phyloP scores from a whole-genome alignment of 2,888 invertebrate genomes.

The Epirrhoe alternata region DNA sequence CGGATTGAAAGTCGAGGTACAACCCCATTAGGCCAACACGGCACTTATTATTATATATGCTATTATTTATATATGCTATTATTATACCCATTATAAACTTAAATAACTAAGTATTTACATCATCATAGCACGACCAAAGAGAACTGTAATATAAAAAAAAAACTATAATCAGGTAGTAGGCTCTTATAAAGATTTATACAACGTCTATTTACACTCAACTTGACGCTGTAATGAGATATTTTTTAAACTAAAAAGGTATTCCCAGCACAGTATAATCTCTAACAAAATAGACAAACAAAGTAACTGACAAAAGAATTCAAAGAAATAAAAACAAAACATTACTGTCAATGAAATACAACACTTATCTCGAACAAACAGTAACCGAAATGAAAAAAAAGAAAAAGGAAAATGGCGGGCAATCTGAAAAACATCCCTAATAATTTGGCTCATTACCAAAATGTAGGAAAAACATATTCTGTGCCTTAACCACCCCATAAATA shows the following conservation, averaged over 20 bases:
- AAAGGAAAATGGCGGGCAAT: conserved; percentile 63
- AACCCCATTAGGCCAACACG: no score
- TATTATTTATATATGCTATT: no score
- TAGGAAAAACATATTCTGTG: conserved; percentile 81
- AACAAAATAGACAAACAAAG: conserved; percentile 21
- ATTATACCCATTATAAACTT: no score
- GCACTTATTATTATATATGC: no score
- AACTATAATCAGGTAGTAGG: no score
- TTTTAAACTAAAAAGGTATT: background rate
- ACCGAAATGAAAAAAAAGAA: conserved; percentile 46
- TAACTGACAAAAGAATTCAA: conserved; percentile 16
- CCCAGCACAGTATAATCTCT: background rate
- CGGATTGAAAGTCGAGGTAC: no score
- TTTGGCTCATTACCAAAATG: conserved; percentile 81
- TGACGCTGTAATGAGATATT: no score
- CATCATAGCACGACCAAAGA: no score
- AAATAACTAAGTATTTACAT: no score
- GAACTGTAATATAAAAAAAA: no score
- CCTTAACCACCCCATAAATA: conserved; percentile 81
- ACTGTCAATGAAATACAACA: conserved; percentile 52
- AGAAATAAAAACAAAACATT: conserved; percentile 45
- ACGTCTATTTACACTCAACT: no score
- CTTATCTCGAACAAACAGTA: conserved; percentile 68
- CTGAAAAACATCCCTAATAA: conserved; percentile 80
- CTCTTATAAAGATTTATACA: no score